These are phyloP conservation scores for Lucinisca nassula DNA, from an alignment of 2,888 invertebrate genomes.

Conservation along the genomic window DNA sequence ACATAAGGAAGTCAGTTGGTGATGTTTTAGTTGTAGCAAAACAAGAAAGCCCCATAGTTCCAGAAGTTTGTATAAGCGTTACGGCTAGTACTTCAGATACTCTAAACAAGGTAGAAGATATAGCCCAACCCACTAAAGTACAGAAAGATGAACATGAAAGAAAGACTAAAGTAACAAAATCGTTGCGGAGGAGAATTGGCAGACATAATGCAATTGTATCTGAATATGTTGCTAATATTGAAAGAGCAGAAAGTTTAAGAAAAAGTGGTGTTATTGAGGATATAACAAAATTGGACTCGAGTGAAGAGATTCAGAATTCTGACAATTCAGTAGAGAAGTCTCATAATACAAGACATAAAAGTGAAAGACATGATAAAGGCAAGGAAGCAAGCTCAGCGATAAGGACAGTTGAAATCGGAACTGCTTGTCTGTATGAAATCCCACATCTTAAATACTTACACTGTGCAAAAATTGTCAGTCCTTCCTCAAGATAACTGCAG, in stretches of 20 bases:
- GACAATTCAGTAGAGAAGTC: neutral
- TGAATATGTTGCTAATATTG: neutral
- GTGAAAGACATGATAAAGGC: neutral
- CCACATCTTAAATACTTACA: conserved; percentile 61
- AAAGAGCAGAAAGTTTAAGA: neutral
- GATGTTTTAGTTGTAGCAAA: neutral
- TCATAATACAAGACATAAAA: neutral
- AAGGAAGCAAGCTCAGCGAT: neutral
- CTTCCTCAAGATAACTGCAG: neutral
- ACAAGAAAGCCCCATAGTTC: neutral
- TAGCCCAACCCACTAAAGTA: neutral
- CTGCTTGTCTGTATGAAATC: conserved; percentile 54
- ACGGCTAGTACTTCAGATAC: neutral
- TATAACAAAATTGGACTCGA: neutral
- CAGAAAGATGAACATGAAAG: neutral
- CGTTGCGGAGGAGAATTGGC: neutral
- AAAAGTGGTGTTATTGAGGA: neutral
- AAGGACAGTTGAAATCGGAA: conserved; percentile 32
- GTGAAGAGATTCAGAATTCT: neutral
- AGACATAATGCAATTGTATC: conserved; percentile 5
- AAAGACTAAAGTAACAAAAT: neutral
- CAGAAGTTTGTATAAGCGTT: neutral
- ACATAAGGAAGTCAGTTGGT: neutral
- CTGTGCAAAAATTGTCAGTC: conserved; percentile 64
- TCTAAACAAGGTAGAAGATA: neutral